A percentile compares a stretch with the other conserved stretches of the same genome.
These are phyloP conservation scores for Platycnemis pennipes DNA, from an alignment of 2,888 invertebrate species.

Conservation along the genomic window DNA sequence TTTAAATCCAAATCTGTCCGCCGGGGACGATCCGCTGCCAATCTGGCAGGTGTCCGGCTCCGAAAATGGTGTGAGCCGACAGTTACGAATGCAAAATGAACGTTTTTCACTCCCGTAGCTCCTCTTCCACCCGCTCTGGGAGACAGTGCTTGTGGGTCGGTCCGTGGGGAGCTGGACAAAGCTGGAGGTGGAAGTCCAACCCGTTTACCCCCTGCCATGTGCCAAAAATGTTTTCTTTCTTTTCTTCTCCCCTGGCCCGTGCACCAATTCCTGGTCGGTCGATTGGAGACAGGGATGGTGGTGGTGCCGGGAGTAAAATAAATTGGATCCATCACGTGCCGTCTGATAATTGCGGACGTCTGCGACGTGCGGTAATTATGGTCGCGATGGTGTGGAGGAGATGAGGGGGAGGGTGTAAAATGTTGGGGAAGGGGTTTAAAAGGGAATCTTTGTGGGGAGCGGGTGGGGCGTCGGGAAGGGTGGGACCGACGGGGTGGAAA, in stretches of 20 bases:
- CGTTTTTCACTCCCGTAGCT: too few species aligned
- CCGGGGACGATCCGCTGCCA: too few species aligned
- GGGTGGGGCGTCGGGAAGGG: not conserved
- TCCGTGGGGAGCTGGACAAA: too few species aligned
- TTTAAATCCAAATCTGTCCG: not conserved
- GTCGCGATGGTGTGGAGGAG: not conserved
- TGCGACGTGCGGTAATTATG: not conserved
- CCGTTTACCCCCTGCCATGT: too few species aligned
- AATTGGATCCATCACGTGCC: not conserved
- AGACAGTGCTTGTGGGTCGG: too few species aligned
- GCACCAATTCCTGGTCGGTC: not conserved
- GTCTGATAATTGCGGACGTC: not conserved
- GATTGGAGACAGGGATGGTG: not conserved
- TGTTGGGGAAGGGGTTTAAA: not conserved
- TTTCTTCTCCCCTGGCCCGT: not conserved
- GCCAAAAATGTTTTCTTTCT: too few species aligned
- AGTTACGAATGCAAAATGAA: too few species aligned
- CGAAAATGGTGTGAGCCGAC: too few species aligned
- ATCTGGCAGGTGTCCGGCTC: too few species aligned
- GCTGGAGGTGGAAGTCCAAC: too few species aligned
- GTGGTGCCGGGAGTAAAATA: not conserved
- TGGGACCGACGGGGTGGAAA: not conserved
- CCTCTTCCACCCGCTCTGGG: too few species aligned
- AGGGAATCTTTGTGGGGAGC: not conserved
- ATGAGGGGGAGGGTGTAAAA: not conserved